A percentile compares a stretch with the other conserved stretches of the same genome.
Evolutionary conservation across 2,797 vertebrate genomes (phyloP).

Genomic region (Pangasius mekongensis): DNA sequence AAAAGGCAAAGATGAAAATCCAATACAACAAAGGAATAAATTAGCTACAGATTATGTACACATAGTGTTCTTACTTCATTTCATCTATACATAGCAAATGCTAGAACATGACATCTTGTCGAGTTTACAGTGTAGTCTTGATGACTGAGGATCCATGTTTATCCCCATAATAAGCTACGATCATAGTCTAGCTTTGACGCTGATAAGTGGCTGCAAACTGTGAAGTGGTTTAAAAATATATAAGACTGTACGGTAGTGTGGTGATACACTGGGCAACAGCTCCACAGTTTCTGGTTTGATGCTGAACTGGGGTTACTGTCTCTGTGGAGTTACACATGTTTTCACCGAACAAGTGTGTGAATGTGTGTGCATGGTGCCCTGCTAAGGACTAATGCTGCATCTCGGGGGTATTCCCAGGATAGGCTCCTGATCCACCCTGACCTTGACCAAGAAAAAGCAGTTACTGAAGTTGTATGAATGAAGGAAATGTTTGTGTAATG

Average conservation of each 20-base stretch:
- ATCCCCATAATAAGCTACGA: background rate
- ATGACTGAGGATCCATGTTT: background rate
- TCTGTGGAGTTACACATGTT: background rate
- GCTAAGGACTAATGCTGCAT: background rate
- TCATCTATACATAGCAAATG: background rate
- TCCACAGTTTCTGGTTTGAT: background rate
- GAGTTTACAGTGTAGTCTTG: background rate
- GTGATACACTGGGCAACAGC: background rate
- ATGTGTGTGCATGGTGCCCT: background rate
- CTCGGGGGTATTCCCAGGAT: background rate
- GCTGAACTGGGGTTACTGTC: background rate
- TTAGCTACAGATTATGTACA: background rate
- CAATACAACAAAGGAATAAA: background rate
- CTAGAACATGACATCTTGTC: background rate
- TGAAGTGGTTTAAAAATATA: constrained; percentile 9
- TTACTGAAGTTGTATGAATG: background rate
- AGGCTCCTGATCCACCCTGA: background rate
- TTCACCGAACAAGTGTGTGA: background rate
- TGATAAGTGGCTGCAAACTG: background rate
- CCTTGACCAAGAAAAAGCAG: background rate
- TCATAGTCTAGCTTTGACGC: background rate
- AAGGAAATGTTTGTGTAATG: constrained; percentile 9
- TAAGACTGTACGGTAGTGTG: background rate
- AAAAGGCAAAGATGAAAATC: background rate
- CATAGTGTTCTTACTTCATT: background rate